These are phyloP conservation scores for Vidua macroura DNA, from an alignment of 2,113 vertebrate species.

Conservation along the genomic window DNA sequence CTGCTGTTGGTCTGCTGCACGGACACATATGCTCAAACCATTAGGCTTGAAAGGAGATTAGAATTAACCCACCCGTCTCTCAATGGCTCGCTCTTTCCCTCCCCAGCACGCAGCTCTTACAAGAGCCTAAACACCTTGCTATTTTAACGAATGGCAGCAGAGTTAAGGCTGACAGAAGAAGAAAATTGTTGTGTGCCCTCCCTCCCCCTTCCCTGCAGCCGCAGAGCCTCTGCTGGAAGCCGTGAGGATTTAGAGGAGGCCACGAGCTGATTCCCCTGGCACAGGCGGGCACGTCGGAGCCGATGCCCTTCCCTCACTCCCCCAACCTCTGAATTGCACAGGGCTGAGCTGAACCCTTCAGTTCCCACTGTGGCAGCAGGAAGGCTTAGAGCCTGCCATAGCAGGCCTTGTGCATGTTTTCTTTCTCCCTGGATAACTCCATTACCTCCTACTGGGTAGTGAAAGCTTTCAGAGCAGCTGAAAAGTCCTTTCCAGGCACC, in stretches of 20 bases:
- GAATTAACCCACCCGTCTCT: slow-evolving; percentile 53
- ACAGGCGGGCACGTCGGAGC: not conserved
- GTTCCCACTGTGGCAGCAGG: not conserved
- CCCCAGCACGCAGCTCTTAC: not conserved
- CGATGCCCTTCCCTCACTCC: not conserved
- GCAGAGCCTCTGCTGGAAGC: not conserved
- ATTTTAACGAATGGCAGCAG: not conserved
- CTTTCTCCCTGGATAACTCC: not conserved
- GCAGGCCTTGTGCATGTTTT: not conserved
- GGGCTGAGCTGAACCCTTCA: not conserved
- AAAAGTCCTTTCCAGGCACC: not conserved
- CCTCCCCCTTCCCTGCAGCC: not conserved
- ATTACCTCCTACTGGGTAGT: not conserved
- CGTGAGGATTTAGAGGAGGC: not conserved
- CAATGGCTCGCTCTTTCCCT: not conserved
- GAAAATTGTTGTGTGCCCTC: not conserved
- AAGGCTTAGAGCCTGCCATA: not conserved
- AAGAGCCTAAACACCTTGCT: slow-evolving; percentile 10
- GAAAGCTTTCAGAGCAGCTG: not conserved
- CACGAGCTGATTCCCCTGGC: not conserved
- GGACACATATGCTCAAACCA: slow-evolving; percentile 69
- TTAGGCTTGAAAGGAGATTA: slow-evolving; percentile 65
- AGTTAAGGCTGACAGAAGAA: slow-evolving; percentile 12
- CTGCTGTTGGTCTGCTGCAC: slow-evolving; percentile 66
- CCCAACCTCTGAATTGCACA: not conserved